Conservation (phyloP, 2,113 vertebrate genomes). For the Taxidea taxus region DNA sequence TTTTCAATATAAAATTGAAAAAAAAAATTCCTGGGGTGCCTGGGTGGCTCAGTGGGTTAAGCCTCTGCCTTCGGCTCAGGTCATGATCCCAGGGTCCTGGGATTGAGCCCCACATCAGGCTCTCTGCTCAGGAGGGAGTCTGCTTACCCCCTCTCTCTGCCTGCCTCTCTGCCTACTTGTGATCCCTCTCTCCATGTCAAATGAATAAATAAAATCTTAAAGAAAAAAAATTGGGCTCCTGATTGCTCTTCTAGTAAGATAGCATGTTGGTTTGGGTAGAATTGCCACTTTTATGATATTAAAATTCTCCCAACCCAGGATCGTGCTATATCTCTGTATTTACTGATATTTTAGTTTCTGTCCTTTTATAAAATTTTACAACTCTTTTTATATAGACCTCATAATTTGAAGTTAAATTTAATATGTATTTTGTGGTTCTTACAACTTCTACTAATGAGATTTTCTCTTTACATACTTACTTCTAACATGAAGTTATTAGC, state of each 20-base stretch:
- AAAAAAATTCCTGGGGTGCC: not conserved
- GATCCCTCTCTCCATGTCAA: too few relatives aligned
- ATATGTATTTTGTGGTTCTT: not conserved
- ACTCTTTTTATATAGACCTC: not conserved
- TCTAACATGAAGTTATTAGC: not conserved
- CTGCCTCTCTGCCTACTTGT: too few relatives aligned
- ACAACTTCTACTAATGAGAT: not conserved
- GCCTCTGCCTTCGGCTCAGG: too few relatives aligned
- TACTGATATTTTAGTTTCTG: not conserved
- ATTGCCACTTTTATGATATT: not conserved
- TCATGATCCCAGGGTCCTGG: too few relatives aligned
- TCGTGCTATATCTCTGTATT: not conserved
- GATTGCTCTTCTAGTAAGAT: not conserved
- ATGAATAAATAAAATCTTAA: too few relatives aligned
- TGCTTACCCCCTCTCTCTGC: too few relatives aligned
- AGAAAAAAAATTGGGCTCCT: not conserved
- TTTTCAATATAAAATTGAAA: not conserved
- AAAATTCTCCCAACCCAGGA: not conserved
- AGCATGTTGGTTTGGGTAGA: not conserved
- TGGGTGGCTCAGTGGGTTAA: too few relatives aligned
- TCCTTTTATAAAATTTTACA: slow-evolving; percentile 12
- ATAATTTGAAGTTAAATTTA: not conserved
- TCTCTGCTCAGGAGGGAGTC: too few relatives aligned
- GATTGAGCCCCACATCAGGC: too few relatives aligned
- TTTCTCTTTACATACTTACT: not conserved